Evolutionary conservation across 2,888 invertebrate species (phyloP).

Genomic region (Onthophagus sagittarius): DNA sequence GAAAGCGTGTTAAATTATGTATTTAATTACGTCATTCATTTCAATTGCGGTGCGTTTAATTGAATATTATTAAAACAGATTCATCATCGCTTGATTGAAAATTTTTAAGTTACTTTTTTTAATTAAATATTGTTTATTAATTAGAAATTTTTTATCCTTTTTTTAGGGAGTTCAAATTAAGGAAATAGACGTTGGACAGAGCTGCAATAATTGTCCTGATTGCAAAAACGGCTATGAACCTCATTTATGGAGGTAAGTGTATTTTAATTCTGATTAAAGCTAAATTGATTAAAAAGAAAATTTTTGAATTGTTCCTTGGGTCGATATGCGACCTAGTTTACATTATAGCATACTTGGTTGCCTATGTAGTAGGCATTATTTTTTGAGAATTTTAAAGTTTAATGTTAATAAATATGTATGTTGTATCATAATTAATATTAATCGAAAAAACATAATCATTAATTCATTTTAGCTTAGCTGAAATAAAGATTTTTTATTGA

Average conservation of each 20-base stretch:
- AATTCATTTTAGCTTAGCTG: too few relatives aligned
- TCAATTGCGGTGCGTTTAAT: not conserved
- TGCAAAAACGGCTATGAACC: conserved; percentile 75
- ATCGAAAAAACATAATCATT: too few relatives aligned
- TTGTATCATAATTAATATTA: too few relatives aligned
- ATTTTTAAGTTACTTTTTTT: not conserved
- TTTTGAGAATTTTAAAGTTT: too few relatives aligned
- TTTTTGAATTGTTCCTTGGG: not conserved
- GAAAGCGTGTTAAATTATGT: not conserved
- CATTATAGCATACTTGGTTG: not conserved
- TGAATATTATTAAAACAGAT: not conserved
- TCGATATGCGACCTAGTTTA: not conserved
- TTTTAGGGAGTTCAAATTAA: conserved; percentile 81
- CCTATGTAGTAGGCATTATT: not conserved
- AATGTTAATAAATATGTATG: too few relatives aligned
- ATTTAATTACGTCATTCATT: not conserved
- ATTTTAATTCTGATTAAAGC: not conserved
- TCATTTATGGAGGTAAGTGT: conserved; percentile 83
- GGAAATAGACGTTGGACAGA: conserved; percentile 82
- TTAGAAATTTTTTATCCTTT: conserved; percentile 28
- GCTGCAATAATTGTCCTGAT: conserved; percentile 79
- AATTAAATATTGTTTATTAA: not conserved
- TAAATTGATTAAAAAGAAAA: not conserved
- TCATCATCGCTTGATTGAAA: not conserved
- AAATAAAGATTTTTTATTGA: too few relatives aligned